Evolutionary conservation across 2,888 invertebrate species (phyloP).

Genomic region (Camptogramma bilineatum): DNA sequence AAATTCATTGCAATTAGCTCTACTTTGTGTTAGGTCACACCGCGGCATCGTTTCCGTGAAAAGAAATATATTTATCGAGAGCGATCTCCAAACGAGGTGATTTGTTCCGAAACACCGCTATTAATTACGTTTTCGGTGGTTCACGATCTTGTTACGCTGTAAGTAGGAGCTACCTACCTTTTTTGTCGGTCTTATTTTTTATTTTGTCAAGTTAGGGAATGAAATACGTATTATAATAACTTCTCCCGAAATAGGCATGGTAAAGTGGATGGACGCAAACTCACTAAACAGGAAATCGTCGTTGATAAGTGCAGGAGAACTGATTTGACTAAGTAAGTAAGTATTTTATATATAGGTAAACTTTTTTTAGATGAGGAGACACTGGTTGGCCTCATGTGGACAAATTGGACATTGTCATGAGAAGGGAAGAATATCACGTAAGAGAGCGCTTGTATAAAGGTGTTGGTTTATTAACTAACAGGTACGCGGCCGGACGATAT

Average conservation of each 20-base stretch:
- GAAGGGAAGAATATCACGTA: no score
- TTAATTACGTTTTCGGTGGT: constrained; percentile 60
- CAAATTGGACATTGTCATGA: no score
- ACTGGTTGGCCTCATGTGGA: no score
- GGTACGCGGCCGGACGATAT: no score
- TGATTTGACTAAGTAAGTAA: background rate
- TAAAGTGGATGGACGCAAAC: background rate
- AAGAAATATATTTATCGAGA: constrained; percentile 34
- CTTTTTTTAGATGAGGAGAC: no score
- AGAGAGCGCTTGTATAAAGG: no score
- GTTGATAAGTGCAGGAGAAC: no score
- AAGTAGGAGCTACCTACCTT: constrained; percentile 41
- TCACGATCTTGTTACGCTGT: constrained; percentile 52
- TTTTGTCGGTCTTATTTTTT: constrained; percentile 51
- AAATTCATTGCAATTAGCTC: constrained; percentile 54
- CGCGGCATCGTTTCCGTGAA: constrained; percentile 35
- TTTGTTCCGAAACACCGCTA: constrained; percentile 58
- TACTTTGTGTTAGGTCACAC: constrained; percentile 51
- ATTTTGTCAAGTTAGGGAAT: constrained; percentile 7
- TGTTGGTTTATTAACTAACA: no score
- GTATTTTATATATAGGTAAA: no score
- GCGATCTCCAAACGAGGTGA: constrained; percentile 54
- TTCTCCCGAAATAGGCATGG: background rate
- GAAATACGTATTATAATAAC: constrained; percentile 7
- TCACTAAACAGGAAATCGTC: no score